Base-by-base conservation (phyloP, 2,888 invertebrate genomes). In the Eilema sororculum region DNA sequence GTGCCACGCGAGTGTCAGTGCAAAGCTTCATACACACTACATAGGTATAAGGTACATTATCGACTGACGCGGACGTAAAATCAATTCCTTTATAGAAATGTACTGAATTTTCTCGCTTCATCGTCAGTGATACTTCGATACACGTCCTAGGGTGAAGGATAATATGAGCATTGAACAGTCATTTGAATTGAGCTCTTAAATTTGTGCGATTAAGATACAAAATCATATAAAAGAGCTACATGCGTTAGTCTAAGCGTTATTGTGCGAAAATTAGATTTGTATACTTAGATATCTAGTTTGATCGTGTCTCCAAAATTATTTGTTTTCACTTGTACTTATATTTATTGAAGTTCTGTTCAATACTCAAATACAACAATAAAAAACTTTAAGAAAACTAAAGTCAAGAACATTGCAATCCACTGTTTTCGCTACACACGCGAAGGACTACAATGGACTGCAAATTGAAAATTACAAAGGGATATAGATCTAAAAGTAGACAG, bases 1-100 rank as follows among this genome's bases (percentile, higher is more conserved):
- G 89, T 89, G 89, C 89, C 86, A 75, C 89, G 88, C 84, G 85
- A 83, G 81, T 82, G 84, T 87, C 84, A 89, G 90, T 89, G 89
- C 88, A 76, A 88, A 89, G 89, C 88, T 77, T 81, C 76, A 70
- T 78, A 75, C 74, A 79, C 76, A 85, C 86, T 85, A 86, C 81
- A 71, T 78, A 81, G 78, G 77, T 82, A 84, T 75, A 72, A 79
- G 77, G 77, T 75, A 71, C 64, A 61, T 77, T 73, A 72, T 79
- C 82, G 80, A 81, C 73, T 75, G 78, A 73, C 58, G 75, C 78
- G 74, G 73, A 52, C 80, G 80, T 78, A 83, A 89, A 89, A 89
- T 90, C 90, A 90, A 90, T 90, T 90, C 90, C 90, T 78, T 84
- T 81, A 71, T 72, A 79, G 77, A 77, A 78, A 82, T 82, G 78